phyloP scores from a whole-genome alignment of 2,797 vertebrate genomes.

The Channallabes apus region DNA sequence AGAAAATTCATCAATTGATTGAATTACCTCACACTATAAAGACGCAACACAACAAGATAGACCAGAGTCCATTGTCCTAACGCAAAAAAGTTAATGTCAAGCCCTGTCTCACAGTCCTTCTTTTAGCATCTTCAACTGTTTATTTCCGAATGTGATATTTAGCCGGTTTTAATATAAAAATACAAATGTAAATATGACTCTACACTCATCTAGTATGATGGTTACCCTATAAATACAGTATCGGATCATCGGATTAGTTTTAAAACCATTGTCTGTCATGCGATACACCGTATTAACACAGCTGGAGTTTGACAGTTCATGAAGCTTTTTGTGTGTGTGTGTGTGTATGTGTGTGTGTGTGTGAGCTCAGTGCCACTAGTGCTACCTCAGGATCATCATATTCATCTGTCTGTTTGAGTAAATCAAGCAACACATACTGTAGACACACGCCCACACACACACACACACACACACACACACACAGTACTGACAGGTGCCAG shows the following conservation, averaged over 20 bases:
- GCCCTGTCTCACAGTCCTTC: no score
- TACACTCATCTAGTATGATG: background rate
- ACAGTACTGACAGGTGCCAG: slow-evolving; percentile 70
- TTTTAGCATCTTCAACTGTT: background rate
- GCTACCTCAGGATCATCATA: slow-evolving; percentile 61
- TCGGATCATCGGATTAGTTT: background rate
- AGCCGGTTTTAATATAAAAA: background rate
- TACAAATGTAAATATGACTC: no score
- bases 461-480: slow-evolving; percentile 25
- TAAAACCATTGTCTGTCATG: background rate
- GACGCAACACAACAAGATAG: no score
- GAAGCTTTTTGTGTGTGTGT: background rate
- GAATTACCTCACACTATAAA: no score
- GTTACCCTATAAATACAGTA: background rate
- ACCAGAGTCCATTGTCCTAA: no score
- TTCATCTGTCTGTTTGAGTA: slow-evolving; percentile 68
- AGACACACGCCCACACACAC: slow-evolving; percentile 10
- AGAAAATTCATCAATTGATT: no score
- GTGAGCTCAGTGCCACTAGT: slow-evolving; percentile 46
- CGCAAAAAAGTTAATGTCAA: no score
- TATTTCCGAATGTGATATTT: background rate
- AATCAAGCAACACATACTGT: slow-evolving; percentile 55
- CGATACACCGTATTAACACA: background rate
- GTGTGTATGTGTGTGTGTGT: slow-evolving; percentile 10
- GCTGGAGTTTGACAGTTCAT: background rate